Evolutionary conservation across 2,113 vertebrate genomes (phyloP).

Genomic region (Anolis sagrei): DNA sequence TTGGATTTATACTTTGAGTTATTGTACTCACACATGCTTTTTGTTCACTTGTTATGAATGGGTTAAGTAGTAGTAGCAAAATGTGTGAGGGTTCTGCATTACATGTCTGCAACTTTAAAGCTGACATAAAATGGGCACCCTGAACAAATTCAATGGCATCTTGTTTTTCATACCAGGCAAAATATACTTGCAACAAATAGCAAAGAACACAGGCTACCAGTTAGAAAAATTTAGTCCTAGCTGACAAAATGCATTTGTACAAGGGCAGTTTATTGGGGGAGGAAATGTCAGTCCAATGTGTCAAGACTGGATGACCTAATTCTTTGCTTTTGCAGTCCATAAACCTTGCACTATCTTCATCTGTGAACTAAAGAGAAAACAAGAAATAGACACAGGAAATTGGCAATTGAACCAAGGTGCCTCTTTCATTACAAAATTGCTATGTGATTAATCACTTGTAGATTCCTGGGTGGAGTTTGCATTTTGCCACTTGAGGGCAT

Average conservation of each 20-base stretch:
- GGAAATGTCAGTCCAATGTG: neutral
- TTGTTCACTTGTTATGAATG: neutral
- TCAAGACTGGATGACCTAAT: neutral
- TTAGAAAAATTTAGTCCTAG: neutral
- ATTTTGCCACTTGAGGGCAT: constrained; percentile 84
- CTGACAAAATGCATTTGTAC: constrained; percentile 3
- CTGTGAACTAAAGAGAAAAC: neutral
- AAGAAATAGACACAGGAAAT: neutral
- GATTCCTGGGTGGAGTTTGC: constrained; percentile 68
- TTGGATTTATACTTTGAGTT: neutral
- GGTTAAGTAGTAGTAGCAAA: neutral
- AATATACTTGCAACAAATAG: neutral
- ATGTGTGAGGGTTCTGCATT: neutral
- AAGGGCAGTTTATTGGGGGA: neutral
- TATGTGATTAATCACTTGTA: constrained; percentile 26
- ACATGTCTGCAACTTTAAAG: neutral
- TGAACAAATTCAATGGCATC: neutral
- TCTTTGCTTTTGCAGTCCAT: neutral
- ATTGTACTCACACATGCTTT: neutral
- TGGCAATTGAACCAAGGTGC: neutral
- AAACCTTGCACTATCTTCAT: constrained; percentile 8
- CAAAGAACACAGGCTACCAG: neutral
- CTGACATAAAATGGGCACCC: no score
- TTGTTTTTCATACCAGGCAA: neutral
- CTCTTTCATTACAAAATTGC: neutral